phyloP scores from a whole-genome alignment of 2,113 vertebrate species.

The Drymodes brunneopygia region DNA sequence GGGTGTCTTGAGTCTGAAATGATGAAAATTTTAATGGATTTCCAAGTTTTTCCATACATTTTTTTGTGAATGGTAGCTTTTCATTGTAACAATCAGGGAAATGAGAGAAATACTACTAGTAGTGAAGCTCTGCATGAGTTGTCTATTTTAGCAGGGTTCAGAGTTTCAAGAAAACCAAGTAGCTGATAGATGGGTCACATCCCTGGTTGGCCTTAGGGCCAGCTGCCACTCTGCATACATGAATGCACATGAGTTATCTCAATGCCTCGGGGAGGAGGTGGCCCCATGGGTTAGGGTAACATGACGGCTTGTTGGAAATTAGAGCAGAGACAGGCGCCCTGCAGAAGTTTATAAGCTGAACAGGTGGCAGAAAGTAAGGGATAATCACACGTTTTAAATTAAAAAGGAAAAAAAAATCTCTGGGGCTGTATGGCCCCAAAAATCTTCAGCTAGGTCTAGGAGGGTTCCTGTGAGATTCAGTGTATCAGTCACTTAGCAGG shows the following conservation, averaged over 20 bases:
- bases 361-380: slow-evolving; percentile 23
- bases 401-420: not conserved
- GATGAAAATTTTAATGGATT: not conserved
- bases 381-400: slow-evolving; percentile 25
- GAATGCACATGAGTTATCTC: not conserved
- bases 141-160: not conserved
- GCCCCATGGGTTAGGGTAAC: not conserved
- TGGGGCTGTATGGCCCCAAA: not conserved
- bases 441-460: not conserved
- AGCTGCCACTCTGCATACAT: slow-evolving; percentile 17
- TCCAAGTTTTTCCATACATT: not conserved
- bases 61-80: not conserved
- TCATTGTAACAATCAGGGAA: not conserved
- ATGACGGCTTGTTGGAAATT: slow-evolving; percentile 27
- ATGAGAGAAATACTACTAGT: not conserved
- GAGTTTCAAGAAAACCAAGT: not conserved
- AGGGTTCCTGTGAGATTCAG: not conserved
- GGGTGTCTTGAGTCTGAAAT: not conserved
- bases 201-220: not conserved
- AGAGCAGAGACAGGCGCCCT: not conserved
- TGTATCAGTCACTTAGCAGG: not conserved
- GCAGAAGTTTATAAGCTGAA: slow-evolving; percentile 5
- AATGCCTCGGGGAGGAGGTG: not conserved
- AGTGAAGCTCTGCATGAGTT: not conserved
- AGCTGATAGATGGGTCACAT: not conserved